These are phyloP conservation scores for Chrysolina haemoptera DNA, from an alignment of 2,888 invertebrate genomes.

Conservation along the genomic window DNA sequence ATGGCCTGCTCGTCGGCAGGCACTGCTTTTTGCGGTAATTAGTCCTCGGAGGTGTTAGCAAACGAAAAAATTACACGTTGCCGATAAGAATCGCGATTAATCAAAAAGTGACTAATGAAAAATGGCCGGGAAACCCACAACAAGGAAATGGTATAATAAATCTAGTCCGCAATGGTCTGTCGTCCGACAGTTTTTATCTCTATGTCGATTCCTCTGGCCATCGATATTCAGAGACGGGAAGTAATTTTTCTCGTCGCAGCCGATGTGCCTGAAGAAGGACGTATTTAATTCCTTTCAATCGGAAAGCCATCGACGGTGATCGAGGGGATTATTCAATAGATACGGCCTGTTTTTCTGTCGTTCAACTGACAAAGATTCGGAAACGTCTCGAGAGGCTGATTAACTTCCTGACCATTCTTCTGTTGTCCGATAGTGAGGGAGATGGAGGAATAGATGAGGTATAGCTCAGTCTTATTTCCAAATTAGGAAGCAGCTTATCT, in stretches of 20 bases:
- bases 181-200: constrained; percentile 16
- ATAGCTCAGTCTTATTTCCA: too few relatives aligned
- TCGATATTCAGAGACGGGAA: constrained; percentile 15
- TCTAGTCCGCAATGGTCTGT: constrained; percentile 35
- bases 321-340: constrained; percentile 9
- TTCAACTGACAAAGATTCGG: not conserved
- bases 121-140: constrained; percentile 42
- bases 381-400: constrained; percentile 2
- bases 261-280: not conserved
- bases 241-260: constrained; percentile 4
- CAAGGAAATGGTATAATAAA: constrained; percentile 48
- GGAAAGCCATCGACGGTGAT: constrained; percentile 19
- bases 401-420: not conserved
- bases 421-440: too few relatives aligned
- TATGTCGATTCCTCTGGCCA: not conserved
- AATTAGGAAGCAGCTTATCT: too few relatives aligned
- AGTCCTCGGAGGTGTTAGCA: constrained; percentile 43
- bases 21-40: constrained; percentile 48
- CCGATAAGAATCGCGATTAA: constrained; percentile 44
- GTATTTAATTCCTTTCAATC: constrained; percentile 15
- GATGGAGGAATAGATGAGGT: too few relatives aligned
- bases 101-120: constrained; percentile 50
- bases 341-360: constrained; percentile 12
- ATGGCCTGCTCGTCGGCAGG: constrained; percentile 43
- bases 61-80: constrained; percentile 44